These are phyloP conservation scores for Atta colombica DNA, from an alignment of 1,140 invertebrate genomes.

Conservation along the genomic window DNA sequence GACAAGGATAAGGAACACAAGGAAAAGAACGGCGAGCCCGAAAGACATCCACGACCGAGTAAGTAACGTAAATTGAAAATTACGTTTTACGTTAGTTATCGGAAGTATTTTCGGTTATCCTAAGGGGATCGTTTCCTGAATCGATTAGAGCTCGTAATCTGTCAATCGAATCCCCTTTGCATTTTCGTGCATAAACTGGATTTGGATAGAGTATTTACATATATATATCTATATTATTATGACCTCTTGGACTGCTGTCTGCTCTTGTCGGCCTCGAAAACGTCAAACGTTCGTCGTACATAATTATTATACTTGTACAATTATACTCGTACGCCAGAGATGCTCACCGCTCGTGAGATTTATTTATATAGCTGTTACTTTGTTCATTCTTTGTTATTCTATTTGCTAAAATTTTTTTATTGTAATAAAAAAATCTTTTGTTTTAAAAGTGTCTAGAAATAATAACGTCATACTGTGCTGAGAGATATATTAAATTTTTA, in stretches of 20 bases:
- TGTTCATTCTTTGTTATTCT: background rate
- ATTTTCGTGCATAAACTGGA: constrained; percentile 78
- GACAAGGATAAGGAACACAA: constrained; percentile 82
- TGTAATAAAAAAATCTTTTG: background rate
- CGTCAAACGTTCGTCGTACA: constrained; percentile 66
- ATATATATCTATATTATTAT: constrained; percentile 62
- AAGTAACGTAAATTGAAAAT: constrained; percentile 77
- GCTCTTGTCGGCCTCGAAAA: constrained; percentile 71
- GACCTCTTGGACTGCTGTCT: constrained; percentile 75
- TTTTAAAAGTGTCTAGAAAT: background rate
- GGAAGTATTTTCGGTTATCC: constrained; percentile 39
- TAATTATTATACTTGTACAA: constrained; percentile 61
- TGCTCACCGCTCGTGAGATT: constrained; percentile 69
- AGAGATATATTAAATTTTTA: background rate
- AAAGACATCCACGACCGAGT: constrained; percentile 86
- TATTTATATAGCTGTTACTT: background rate
- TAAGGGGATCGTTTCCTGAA: constrained; percentile 52
- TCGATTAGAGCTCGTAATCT: constrained; percentile 70
- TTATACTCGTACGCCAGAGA: constrained; percentile 63
- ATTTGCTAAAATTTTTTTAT: background rate
- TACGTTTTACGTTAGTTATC: constrained; percentile 49
- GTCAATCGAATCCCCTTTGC: constrained; percentile 70
- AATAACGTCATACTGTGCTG: background rate
- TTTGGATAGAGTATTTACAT: constrained; percentile 69
- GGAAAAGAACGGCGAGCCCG: constrained; percentile 81